phyloP scores from a whole-genome alignment of 2,888 invertebrate species.

The Shargacucullia verbasci region DNA sequence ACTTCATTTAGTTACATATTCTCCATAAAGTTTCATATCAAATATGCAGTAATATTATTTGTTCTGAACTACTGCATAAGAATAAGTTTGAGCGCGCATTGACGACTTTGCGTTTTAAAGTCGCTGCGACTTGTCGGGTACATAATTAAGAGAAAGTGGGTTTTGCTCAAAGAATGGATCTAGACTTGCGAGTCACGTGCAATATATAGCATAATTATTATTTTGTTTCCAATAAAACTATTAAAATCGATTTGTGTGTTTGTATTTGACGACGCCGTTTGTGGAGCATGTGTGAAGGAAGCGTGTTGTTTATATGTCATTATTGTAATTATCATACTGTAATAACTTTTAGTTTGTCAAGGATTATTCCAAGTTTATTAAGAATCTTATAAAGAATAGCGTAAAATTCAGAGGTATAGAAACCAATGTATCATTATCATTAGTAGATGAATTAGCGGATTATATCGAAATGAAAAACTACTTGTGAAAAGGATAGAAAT shows the following conservation, averaged over 20 bases:
- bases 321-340: too few species aligned
- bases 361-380: too few species aligned
- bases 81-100: conserved; percentile 8
- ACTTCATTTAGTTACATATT: conserved; percentile 10
- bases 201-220: conserved; percentile 89
- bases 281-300: too few species aligned
- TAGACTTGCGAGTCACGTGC: conserved; percentile 83
- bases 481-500: background rate
- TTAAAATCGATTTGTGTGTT: conserved; percentile 65
- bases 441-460: too few species aligned
- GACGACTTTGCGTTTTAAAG: conserved; percentile 34
- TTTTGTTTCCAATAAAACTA: conserved; percentile 88
- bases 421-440: too few species aligned
- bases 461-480: too few species aligned
- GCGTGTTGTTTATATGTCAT: too few species aligned
- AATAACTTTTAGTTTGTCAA: too few species aligned
- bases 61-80: conserved; percentile 18
- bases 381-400: too few species aligned
- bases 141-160: conserved; percentile 82
- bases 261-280: too few species aligned
- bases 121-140: conserved; percentile 43
- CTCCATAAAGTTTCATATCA: conserved; percentile 17
- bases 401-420: too few species aligned
- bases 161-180: conserved; percentile 83
- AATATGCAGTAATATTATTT: conserved; percentile 18